A percentile compares a stretch with the other conserved stretches of the same genome.
These are phyloP conservation scores for Chrysemys picta DNA, from an alignment of 2,113 vertebrate genomes.

Conservation along the genomic window DNA sequence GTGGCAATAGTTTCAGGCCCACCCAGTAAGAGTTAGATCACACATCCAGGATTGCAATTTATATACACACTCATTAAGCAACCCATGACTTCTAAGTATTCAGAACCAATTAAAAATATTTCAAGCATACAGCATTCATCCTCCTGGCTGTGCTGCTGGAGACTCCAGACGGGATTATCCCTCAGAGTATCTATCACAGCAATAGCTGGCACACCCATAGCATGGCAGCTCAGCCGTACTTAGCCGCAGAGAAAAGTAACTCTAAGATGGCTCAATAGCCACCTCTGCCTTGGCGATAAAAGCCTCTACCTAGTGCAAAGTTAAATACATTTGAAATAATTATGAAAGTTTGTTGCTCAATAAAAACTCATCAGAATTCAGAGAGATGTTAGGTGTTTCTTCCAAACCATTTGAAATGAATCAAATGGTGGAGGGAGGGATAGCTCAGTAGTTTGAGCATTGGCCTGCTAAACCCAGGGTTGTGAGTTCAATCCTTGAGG, in stretches of 20 bases:
- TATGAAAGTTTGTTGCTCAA: background rate
- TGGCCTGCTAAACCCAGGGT: too few relatives aligned
- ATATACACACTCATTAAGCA: background rate
- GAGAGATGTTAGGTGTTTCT: background rate
- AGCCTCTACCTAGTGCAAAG: background rate
- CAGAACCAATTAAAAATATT: background rate
- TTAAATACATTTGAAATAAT: background rate
- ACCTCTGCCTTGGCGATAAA: background rate
- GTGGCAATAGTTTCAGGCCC: background rate
- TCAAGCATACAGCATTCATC: background rate
- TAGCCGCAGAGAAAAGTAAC: background rate
- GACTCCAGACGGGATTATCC: background rate
- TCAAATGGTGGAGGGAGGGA: too few relatives aligned
- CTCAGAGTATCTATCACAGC: background rate
- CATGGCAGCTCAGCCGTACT: background rate
- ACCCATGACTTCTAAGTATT: background rate
- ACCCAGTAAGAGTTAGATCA: background rate
- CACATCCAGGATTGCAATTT: background rate
- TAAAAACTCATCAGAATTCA: background rate
- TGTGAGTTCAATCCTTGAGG: too few relatives aligned
- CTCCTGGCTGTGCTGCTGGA: background rate
- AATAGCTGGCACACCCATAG: too few relatives aligned
- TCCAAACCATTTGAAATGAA: background rate
- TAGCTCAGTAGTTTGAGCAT: too few relatives aligned
- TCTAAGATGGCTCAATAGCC: background rate